These are phyloP conservation scores for Rhabditophanes sp. DNA, from an alignment of 2,888 invertebrate species.

Conservation along the genomic window DNA sequence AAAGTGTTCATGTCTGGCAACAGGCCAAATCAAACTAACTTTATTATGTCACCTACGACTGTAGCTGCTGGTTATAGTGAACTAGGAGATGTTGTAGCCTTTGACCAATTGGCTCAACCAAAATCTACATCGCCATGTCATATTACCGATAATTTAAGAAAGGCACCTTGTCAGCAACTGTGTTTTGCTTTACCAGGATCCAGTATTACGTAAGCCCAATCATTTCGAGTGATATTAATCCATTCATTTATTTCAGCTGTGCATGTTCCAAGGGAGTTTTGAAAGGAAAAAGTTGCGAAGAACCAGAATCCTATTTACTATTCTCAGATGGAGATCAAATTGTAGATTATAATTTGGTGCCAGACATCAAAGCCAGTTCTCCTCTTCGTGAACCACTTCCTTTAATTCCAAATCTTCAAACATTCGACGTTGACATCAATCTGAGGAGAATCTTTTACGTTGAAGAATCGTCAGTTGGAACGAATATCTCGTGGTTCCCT, in stretches of 20 bases:
- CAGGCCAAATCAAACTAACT: constrained; percentile 29
- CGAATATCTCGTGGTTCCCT: constrained; percentile 41
- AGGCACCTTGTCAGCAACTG: constrained; percentile 63
- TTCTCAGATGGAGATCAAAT: constrained; percentile 87
- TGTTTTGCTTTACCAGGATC: constrained; percentile 72
- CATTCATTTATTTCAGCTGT: too few species aligned
- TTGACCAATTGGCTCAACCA: constrained; percentile 73
- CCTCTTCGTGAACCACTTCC: constrained; percentile 31
- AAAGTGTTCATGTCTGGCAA: constrained; percentile 36
- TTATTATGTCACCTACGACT: constrained; percentile 31
- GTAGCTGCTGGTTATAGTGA: constrained; percentile 57
- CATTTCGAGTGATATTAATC: too few species aligned
- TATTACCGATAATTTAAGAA: constrained; percentile 39
- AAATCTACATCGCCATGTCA: constrained; percentile 37
- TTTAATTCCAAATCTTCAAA: constrained; percentile 28
- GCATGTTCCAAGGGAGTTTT: constrained; percentile 80
- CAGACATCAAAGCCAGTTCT: constrained; percentile 16
- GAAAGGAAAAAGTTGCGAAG: constrained; percentile 46
- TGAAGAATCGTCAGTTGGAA: constrained; percentile 36
- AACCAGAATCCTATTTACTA: constrained; percentile 71
- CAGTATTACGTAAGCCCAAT: constrained; percentile 48
- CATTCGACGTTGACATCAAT: constrained; percentile 42
- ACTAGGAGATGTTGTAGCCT: constrained; percentile 75
- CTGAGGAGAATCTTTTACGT: constrained; percentile 35
- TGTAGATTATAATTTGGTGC: constrained; percentile 71